Base-by-base conservation (phyloP, 2,113 vertebrate genomes). In the Porphyrio hochstetteri region DNA sequence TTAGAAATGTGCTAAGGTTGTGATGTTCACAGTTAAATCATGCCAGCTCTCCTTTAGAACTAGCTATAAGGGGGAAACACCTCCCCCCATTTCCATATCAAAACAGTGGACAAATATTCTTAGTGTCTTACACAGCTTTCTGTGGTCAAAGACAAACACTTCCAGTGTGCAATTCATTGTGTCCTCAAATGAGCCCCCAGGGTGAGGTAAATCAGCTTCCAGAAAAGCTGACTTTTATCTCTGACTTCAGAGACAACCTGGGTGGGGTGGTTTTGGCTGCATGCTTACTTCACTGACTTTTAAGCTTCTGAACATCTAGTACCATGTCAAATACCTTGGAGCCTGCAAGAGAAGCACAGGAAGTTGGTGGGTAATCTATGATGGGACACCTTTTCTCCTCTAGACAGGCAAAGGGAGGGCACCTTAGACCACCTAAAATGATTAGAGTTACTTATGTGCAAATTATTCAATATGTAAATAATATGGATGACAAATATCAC, bases 231-330 rank as follows among this genome's bases (percentile, higher is more conserved):
- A 29, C 15, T 86, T 89, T 46, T 52, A 33, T 35, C 19, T 61
- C 50, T 65, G 27, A 35, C 24, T 53, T 67, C 27, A 61, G 55
- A 65, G 46, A 53, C 24, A 61, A 9, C 13, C 2, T 31, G 16
- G 16, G 40, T 19, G n/a, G 33, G 9, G 0, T 1, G 25, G 25
- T 52, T 67, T 55, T 63, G 16, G 8, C 24, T 46, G 0, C 33
- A 15, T 40, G 11, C 16, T 27, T 61, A 14, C 11, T 12, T 44
- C 18, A 3, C 5, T 44, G 42, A 20, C 16, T 81, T 72, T 80
- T 53, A 44, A 91, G 44, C 9, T 40, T 72, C 25, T 36, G 2
- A 2, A 18, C 13, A 19, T 31, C 18, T 31, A 24, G 21, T 13
- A 53, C 12, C 35, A 4, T 2, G 6, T 36, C 69, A 31, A 78